Evolutionary conservation across 2,113 vertebrate species (phyloP), one percentile per base, ranked within the genome.

Genomic region (Oncorhynchus masou): DNA sequence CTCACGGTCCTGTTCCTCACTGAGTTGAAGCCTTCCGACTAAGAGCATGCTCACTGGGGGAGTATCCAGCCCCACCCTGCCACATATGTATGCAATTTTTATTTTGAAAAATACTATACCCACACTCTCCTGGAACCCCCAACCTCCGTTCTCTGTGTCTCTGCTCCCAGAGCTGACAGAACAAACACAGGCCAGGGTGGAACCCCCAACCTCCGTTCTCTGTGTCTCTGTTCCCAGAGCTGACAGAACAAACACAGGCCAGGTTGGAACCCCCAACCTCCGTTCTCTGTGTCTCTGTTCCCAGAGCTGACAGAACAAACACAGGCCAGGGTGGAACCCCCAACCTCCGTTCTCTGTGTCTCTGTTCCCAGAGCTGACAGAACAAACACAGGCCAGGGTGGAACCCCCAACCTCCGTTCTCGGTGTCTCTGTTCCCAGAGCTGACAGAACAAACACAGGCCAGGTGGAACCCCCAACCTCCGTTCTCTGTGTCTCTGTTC

Each of bases 31-130:
- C 3, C 24, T 70, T 81, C 71, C 69, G 81, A 78, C 74, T 13
- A 79, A 72, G 5, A 73, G 79, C 48, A 65, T 68, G 72, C 71
- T 75, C 68, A 9, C 13, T 19, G 27, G 68, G 62, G 74, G 74
- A 74, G 76, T 72, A 83, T 88, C 88, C 87, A 79, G 69, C 12
- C 22, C 16, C 25, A 16, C 49, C 54, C 66, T 2, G 60, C 72
- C 84, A 86, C 81, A 87, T 77, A 84, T 60, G 78, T 79, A 86
- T 74, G 79, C 84, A 85, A 82, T 75, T 68, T 2, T 2, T 11
- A n/a, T 39, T 39, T 39, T n/a, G 29, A 68, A 22, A 31, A 71
- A 68, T 24, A 24, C 22, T 48, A 24, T 69, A 79, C 75, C 78
- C 76, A 54, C 64, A 65, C 81, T n/a, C n/a, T n/a, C n/a, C 39